Percentiles rank a stretch among this genome's conserved stretches.
These are phyloP conservation scores for Lathamus discolor DNA, from an alignment of 2,113 vertebrate genomes.

Conservation along the genomic window DNA sequence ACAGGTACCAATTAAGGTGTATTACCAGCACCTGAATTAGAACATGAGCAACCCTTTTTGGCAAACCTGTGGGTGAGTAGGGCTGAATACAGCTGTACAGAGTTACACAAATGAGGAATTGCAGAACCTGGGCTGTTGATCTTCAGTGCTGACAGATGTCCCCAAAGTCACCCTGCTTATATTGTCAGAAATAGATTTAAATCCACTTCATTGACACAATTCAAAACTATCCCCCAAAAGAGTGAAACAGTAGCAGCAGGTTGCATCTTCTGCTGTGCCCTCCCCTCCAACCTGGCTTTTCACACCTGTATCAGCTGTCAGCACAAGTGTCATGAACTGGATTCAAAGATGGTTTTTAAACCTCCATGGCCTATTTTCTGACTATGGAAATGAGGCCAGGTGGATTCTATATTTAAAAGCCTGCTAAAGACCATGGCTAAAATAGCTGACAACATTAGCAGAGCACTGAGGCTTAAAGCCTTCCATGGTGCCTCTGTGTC, in stretches of 20 bases:
- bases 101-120: background rate
- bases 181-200: background rate
- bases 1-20: background rate
- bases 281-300: background rate
- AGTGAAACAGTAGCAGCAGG: background rate
- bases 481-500: background rate
- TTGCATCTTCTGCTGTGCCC: background rate
- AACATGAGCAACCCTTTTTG: background rate
- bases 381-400: conserved; percentile 49
- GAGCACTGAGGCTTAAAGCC: background rate
- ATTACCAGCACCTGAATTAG: background rate
- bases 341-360: conserved; percentile 41
- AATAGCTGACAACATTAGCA: background rate
- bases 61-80: background rate
- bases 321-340: conserved; percentile 9
- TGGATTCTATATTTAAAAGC: conserved; percentile 52
- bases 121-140: background rate
- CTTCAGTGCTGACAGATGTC: background rate
- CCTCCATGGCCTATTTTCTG: conserved; percentile 15
- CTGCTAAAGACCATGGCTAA: background rate
- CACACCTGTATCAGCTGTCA: background rate
- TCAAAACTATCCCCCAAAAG: background rate
- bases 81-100: background rate
- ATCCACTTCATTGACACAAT: background rate
- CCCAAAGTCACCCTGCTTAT: background rate